phyloP scores from a whole-genome alignment of 2,888 invertebrate species.

The Smittia aterrima region DNA sequence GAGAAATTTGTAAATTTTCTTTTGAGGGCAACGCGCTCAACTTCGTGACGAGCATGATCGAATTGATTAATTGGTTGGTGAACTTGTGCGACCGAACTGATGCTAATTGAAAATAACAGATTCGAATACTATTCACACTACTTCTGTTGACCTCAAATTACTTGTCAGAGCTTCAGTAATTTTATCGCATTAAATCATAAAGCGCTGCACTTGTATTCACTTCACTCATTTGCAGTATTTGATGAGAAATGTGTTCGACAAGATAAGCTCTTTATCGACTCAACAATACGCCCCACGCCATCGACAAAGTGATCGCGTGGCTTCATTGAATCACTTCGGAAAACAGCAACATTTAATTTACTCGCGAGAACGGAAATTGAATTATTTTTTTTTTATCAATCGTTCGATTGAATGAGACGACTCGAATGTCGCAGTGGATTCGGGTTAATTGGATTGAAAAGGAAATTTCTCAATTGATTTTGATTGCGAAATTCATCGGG shows the following conservation, averaged over 20 bases:
- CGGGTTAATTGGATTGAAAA: constrained; percentile 18
- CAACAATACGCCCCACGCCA: constrained; percentile 10
- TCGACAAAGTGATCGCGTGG: constrained; percentile 2
- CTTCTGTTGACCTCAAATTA: background rate
- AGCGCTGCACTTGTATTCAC: no score
- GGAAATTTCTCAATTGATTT: constrained; percentile 8
- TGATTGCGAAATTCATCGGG: background rate
- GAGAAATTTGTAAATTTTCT: background rate
- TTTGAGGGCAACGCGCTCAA: constrained; percentile 7
- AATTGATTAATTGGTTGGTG: constrained; percentile 25
- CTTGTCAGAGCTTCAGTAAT: no score
- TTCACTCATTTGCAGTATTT: no score
- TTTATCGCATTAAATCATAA: no score
- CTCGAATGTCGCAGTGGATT: background rate
- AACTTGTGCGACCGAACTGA: background rate
- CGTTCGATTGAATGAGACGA: constrained; percentile 6
- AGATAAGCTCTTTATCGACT: constrained; percentile 18
- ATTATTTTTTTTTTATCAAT: constrained; percentile 33
- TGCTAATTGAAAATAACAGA: constrained; percentile 8
- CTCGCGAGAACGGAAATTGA: constrained; percentile 36
- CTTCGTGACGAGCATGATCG: background rate
- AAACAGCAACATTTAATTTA: constrained; percentile 20
- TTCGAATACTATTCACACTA: background rate
- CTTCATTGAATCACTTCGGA: constrained; percentile 18
- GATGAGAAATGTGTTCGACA: background rate